A percentile compares a stretch with the other conserved stretches of the same genome.
phyloP scores from a whole-genome alignment of 2,113 vertebrate genomes.

The Semicossyphus pulcher region DNA sequence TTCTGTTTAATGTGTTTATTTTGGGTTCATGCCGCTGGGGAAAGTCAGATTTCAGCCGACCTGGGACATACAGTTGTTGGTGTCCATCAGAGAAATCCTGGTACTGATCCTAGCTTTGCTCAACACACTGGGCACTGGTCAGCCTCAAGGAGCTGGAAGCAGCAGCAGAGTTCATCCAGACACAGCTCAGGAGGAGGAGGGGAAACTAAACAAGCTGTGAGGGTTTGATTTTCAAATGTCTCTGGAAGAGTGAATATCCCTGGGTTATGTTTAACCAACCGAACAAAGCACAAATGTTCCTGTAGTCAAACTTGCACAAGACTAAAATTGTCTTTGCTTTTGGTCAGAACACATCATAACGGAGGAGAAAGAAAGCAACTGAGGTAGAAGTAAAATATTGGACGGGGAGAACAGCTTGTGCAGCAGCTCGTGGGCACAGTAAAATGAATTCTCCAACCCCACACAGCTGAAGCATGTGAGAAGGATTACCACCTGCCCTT shows the following conservation, averaged over 20 bases:
- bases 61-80: too few species aligned
- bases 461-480: conserved; percentile 4
- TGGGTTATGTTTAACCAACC: neutral
- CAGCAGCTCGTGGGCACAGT: conserved; percentile 39
- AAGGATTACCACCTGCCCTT: conserved; percentile 43
- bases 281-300: too few species aligned
- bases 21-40: too few species aligned
- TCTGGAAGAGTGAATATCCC: neutral
- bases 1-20: too few species aligned
- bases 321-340: neutral
- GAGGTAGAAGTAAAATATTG: conserved; percentile 25
- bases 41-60: too few species aligned
- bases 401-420: conserved; percentile 17
- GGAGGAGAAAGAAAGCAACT: neutral
- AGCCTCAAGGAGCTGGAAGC: neutral
- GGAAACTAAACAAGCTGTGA: too few species aligned
- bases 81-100: neutral
- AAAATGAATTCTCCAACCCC: conserved; percentile 25
- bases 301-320: neutral
- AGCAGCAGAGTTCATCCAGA: neutral
- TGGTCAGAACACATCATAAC: neutral
- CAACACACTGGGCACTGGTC: too few species aligned
- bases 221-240: too few species aligned
- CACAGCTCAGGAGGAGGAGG: neutral
- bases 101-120: neutral